Base-by-base conservation (phyloP, 1,140 invertebrate species). In the Fopius arisanus region DNA sequence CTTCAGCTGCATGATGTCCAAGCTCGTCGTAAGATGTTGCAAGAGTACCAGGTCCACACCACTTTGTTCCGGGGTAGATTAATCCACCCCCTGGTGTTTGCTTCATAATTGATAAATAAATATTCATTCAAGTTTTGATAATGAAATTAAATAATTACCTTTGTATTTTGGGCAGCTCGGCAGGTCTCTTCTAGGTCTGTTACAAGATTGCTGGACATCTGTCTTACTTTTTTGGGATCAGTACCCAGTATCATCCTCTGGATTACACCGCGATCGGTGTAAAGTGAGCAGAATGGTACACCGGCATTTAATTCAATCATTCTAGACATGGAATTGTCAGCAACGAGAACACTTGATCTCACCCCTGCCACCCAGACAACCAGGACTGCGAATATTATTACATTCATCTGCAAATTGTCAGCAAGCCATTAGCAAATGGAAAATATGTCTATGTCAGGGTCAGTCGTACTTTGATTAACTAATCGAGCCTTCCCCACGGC, bases 11-110 rank as follows among this genome's bases (percentile, higher is more conserved):
- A 79, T 93, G 90, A 3, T 85, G 79, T 0, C 94, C 94, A 23
- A 95, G 82, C 41, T 95, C 93, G 29, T 91, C 86, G 79, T 91
- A 93, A 66, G 89, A 88, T 0, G 77, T 78, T 0, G 93, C 91
- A 10, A 89, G 83, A 73, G 90, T 91, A 76, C 92, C 93, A 2
- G 92, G 91, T 9, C 94, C 94, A 77, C 93, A 94, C 93, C 93
- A 94, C 79, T 93, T 92, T 0, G 93, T 94, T 0, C 92, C 93
- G 75, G 90, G 88, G 78, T 90, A 91, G 33, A 90, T 87, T 16
- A 87, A 26, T 14, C 86, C 86, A 31, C 78, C 73, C 0, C 77
- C 80, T 9, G 80, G 41, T 16, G 80, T 67, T 72, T 83, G 84
- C 65, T 84, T 82, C 82, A 83, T 28, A 66, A 43, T 29, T 48